phyloP scores from a whole-genome alignment of 2,888 invertebrate species.

The Lasioglossum vierecki region DNA sequence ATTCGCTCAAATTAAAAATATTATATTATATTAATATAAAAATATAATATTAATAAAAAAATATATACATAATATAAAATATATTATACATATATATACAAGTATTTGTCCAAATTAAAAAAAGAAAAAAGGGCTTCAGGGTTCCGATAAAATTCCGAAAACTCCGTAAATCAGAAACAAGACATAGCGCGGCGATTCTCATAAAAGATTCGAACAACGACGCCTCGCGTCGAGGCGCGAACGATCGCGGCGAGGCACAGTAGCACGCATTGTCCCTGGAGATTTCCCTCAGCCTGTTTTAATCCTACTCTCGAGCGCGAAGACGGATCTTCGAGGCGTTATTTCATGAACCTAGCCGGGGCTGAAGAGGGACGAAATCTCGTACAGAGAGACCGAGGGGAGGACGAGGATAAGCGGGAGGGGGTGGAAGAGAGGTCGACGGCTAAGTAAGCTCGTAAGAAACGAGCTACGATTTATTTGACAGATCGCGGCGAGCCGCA shows the following conservation, averaged over 20 bases:
- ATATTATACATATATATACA: too few relatives aligned
- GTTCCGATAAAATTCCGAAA: background rate
- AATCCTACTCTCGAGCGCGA: conserved; percentile 22
- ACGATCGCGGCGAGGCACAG: conserved; percentile 57
- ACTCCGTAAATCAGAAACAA: background rate
- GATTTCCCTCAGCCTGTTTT: conserved; percentile 33
- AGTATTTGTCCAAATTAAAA: too few relatives aligned
- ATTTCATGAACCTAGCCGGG: conserved; percentile 37
- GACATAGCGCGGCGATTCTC: background rate
- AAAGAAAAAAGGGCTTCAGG: background rate
- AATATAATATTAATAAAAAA: too few relatives aligned
- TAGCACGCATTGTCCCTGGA: conserved; percentile 71
- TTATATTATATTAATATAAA: too few relatives aligned
- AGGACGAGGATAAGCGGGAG: conserved; percentile 26
- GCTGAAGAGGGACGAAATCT: conserved; percentile 30
- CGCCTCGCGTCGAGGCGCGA: background rate
- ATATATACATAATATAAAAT: too few relatives aligned
- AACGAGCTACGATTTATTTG: conserved; percentile 81
- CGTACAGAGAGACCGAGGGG: conserved; percentile 1
- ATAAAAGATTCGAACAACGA: background rate
- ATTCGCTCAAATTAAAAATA: too few relatives aligned
- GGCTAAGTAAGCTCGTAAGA: conserved; percentile 73
- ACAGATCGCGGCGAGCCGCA: conserved; percentile 78
- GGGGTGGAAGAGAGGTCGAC: conserved; percentile 45
- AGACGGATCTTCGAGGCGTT: conserved; percentile 41